Base-by-base conservation (phyloP, 2,888 invertebrate species). In the Lamellibrachia satsuma region DNA sequence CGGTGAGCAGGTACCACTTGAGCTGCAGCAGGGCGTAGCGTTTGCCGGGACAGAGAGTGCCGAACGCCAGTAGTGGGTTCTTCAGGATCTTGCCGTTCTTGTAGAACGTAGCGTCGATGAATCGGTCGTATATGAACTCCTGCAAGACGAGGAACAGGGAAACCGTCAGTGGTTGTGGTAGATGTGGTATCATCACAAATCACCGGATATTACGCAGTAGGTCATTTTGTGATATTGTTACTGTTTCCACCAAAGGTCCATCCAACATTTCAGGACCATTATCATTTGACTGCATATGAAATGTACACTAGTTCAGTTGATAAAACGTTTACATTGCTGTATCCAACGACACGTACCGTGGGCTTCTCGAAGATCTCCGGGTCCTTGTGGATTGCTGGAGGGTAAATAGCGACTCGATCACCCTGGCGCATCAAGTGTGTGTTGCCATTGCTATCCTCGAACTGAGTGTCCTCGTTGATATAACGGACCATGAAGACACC, bases 401-500 rank as follows among this genome's bases (percentile, higher is more conserved):
- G 96, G 93, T 96, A 96, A 94, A 96, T 96, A 55, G 96, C 96
- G 2, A 96, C 96, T 92, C 96, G 94, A 94, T 96, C 96, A 9
- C 96, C 96, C 92, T 95, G 94, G 27, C 96, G 93, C 52, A 96
- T 94, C 52, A 94, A 94, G 93, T 95, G 95, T 7, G 93, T 94
- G 91, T 95, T 92, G 6, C 96, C 96, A 92, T 95, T 94, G 39
- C 94, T 94, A 51, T 94, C 94, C 90, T 94, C 94, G 94, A 96
- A 96, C 57, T 94, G 92, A 0, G 95, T 96, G 94, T 96, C 96
- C 91, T 96, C 95, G 0, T 94, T 93, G 15, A 96, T 94, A 92
- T 95, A 94, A 7, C 96, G 94, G 0, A 96, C 96, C 96, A 96
- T 96, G 94, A 96, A 96, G 22, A 96, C 96, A 0, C 96, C 96